Evolutionary conservation across 53 echinoderm and acorn worm genomes (phyloP).

Genomic region (Stichopus horrens): DNA sequence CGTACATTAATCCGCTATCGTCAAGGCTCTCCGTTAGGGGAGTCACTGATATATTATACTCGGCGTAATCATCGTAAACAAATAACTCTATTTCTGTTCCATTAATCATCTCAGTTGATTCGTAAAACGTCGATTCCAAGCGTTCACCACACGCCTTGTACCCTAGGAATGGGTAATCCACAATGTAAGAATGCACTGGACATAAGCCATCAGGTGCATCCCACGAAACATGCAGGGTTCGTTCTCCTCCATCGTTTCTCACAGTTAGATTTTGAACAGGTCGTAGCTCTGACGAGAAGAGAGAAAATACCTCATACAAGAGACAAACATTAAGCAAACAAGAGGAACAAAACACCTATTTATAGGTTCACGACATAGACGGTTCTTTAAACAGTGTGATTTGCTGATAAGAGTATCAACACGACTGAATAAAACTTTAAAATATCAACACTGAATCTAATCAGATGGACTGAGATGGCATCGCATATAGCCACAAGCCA

Average conservation of each 20-base stretch:
- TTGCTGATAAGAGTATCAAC: too few species aligned
- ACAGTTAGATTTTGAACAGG: neutral
- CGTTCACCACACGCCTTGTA: neutral
- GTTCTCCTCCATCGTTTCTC: neutral
- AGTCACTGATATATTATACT: constrained; percentile 32
- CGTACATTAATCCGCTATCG: neutral
- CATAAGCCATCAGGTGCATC: neutral
- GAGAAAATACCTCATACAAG: neutral
- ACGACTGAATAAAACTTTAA: too few species aligned
- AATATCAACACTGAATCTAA: too few species aligned
- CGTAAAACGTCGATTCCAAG: neutral
- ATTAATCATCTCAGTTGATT: neutral
- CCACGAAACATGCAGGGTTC: neutral
- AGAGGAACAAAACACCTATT: neutral
- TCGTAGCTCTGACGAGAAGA: neutral
- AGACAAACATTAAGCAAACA: neutral
- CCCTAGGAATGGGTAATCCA: neutral
- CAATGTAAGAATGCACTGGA: neutral
- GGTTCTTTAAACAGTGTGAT: too few species aligned
- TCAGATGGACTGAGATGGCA: too few species aligned
- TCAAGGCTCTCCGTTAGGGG: neutral
- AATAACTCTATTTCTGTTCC: neutral
- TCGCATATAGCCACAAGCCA: too few species aligned
- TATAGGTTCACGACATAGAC: too few species aligned
- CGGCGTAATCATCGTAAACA: neutral